Evolutionary conservation across 2,888 invertebrate species (phyloP), one percentile per base, ranked within the genome.

Genomic region (Criorhina ranunculi): DNA sequence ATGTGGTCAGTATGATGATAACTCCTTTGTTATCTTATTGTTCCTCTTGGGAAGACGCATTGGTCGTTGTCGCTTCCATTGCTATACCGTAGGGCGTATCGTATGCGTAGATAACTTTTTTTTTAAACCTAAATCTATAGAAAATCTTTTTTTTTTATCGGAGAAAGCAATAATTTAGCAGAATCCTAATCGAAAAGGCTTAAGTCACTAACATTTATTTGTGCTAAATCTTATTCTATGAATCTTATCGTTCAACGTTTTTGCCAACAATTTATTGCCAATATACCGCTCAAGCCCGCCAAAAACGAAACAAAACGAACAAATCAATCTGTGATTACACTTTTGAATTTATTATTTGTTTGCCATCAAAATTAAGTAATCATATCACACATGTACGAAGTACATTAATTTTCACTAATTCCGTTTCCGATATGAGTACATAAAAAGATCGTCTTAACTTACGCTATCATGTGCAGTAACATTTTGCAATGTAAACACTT

Each of bases 351-450:
- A 4, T 24, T 24, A 24, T 24, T 24, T 24, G 24, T 24, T 24
- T 24, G 24, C 24, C 24, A 24, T 24, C 24, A 33, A 12, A n/a
- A 77, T 69, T 60, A 44, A 60, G 33, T 42, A 69, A 77, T 35
- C 77, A 35, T n/a, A 33, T 19, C 59, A 35, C 35, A 35, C 51
- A 15, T 15, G 9, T 3, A 3, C 15, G 29, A n/a, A 17, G 4
- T 7, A 51, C 51, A 8, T 19, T 33, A 11, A 12, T 55, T 57
- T 64, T 59, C 17, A 57, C 62, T 55, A 67, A 81, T 70, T 81
- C 55, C 46, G 37, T 77, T 82, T 82, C 77, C 81, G 81, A 77
- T 77, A 70, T 62, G 55, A 75, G 51, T 69, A 12, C 73, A 67
- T 49, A n/a, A 35, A 55, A 44, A 60, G 19, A 44, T 42, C 51